Evolutionary conservation across 2,888 invertebrate genomes (phyloP).

Genomic region (Oscheius sp.): DNA sequence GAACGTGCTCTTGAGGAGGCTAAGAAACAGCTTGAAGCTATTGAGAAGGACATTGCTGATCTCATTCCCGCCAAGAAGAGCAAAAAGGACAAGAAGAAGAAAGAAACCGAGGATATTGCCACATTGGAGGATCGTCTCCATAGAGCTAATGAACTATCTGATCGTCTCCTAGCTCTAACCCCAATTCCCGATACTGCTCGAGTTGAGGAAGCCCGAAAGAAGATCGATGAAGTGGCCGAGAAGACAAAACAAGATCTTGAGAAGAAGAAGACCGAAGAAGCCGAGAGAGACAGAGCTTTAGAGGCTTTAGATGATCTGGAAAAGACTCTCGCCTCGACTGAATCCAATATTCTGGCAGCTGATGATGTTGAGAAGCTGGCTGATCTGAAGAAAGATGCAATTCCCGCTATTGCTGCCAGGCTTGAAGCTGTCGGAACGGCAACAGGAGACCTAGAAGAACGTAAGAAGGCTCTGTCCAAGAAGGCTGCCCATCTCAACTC

Average conservation of each 20-base stretch:
- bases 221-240: constrained; percentile 9
- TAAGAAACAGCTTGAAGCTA: constrained; percentile 9
- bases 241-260: constrained; percentile 3
- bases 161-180: constrained; percentile 13
- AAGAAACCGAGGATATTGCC: constrained; percentile 8
- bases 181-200: not conserved
- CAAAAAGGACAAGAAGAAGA: constrained; percentile 27
- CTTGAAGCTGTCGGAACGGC: constrained; percentile 29
- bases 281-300: not conserved
- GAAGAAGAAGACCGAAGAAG: constrained; percentile 12
- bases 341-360: not conserved
- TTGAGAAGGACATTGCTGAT: constrained; percentile 38
- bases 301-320: constrained; percentile 4
- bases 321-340: not conserved
- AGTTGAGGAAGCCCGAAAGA: constrained; percentile 9
- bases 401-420: constrained; percentile 23
- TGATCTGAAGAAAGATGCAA: constrained; percentile 7
- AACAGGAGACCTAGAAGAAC: constrained; percentile 37
- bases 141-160: constrained; percentile 9
- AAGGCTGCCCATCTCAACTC: constrained; percentile 31
- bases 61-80: constrained; percentile 30
- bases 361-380: not conserved
- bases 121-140: constrained; percentile 17
- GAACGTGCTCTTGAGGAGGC: not conserved
- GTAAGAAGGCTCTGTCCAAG: constrained; percentile 30